phyloP scores from a whole-genome alignment of 1,140 invertebrate genomes.

The Drosophila sp. region DNA sequence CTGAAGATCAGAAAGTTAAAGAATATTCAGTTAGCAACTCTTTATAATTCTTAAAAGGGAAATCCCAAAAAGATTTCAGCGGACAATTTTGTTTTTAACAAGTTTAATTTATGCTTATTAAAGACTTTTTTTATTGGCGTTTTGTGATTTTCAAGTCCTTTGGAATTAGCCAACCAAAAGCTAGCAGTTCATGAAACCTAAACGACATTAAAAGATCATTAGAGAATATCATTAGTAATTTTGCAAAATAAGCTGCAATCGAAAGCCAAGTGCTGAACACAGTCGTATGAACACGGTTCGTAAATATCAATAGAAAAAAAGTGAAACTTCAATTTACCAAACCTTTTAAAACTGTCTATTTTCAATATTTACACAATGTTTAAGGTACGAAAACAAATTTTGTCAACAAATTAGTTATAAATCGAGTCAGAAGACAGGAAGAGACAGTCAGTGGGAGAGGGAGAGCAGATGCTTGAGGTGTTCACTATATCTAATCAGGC shows the following conservation, averaged over 20 bases:
- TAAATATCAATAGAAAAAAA: too few species aligned
- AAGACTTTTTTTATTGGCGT: too few species aligned
- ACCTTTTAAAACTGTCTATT: conserved; percentile 29
- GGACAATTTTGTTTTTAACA: too few species aligned
- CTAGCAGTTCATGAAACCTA: not conserved
- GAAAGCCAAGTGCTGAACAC: too few species aligned
- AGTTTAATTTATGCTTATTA: too few species aligned
- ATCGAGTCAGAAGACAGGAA: not conserved
- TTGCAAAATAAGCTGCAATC: not conserved
- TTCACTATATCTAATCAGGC: not conserved
- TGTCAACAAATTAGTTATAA: conserved; percentile 40
- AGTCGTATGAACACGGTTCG: too few species aligned
- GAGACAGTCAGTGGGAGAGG: not conserved
- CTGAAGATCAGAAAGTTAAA: too few species aligned
- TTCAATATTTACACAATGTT: conserved; percentile 51
- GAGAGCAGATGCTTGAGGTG: not conserved
- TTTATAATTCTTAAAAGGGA: too few species aligned
- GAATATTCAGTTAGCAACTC: too few species aligned
- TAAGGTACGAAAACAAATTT: conserved; percentile 6
- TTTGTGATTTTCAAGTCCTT: too few species aligned
- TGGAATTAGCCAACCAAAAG: too few species aligned
- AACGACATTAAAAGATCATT: not conserved
- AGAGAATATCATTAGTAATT: not conserved
- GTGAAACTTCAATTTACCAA: conserved; percentile 8
- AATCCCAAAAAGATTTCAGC: too few species aligned